Evolutionary conservation across 2,888 invertebrate genomes (phyloP), one percentile per base, ranked within the genome.

Genomic region (Nasonovia ribisnigri): DNA sequence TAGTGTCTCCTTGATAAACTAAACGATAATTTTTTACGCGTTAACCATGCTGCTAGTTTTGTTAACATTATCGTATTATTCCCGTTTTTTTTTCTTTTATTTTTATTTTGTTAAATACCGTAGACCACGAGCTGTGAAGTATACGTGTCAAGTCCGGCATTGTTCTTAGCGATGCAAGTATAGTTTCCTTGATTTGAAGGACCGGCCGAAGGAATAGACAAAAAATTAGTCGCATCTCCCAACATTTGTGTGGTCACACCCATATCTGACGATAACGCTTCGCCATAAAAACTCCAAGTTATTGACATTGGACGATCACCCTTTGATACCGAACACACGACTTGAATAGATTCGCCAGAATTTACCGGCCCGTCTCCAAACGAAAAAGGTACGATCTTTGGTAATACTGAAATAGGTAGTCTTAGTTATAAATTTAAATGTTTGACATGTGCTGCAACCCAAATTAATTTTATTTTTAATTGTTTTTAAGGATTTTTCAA

Each of bases 221-320:
- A 95, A 43, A 94, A 92, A 89, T 95, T 95, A 24, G 95, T 95
- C 43, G 95, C 94, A 91, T 95, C 95, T n/a, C 95, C 95, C 92
- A 95, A 94, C 94, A 95, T 95, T 77, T 94, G 95, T 11, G 95
- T 95, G 43, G 95, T 95, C 20, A 95, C 95, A 42, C 95, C 95
- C 87, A 90, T 91, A 60, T 94, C 84, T 16, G 89, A 88, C 29
- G 92, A 88, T 42, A 90, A 93, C 46, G 86, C 90, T 88, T 84
- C 94, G 26, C 94, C 94, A 94, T 90, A 94, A 92, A 95, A 95
- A 94, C 60, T 93, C 98, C 98, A 98, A 89, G 96, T 96, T 84
- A 98, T 97, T 94, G 96, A 96, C 87, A 97, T 96, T 1, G 97
- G 97, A 89, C 96, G 95, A 95, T 97, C 97, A 10, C 97, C 97